phyloP scores from a whole-genome alignment of 2,888 invertebrate genomes.

The Calliphora vomitoria region DNA sequence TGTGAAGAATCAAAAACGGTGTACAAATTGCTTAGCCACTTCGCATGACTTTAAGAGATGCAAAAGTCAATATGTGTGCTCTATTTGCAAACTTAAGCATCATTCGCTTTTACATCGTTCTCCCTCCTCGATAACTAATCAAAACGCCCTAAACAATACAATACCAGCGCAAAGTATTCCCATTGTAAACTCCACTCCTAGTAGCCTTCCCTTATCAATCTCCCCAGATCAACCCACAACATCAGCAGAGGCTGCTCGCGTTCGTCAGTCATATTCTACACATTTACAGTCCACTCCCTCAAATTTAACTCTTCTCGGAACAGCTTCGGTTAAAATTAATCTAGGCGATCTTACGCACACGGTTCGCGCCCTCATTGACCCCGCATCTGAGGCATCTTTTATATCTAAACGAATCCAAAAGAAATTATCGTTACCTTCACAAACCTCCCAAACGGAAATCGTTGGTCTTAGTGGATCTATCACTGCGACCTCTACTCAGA shows the following conservation, averaged over 20 bases:
- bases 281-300: background rate
- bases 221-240: background rate
- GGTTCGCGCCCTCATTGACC: background rate
- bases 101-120: background rate
- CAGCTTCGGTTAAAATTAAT: background rate
- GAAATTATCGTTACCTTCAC: background rate
- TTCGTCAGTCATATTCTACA: background rate
- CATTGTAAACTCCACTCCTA: background rate
- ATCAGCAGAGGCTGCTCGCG: background rate
- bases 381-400: conserved; percentile 4
- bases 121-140: no score
- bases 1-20: background rate
- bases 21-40: background rate
- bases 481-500: background rate
- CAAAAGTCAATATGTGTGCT: background rate
- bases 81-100: background rate
- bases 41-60: background rate
- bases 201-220: background rate
- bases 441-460: background rate
- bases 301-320: background rate
- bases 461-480: background rate
- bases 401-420: background rate
- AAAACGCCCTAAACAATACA: no score
- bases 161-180: background rate
- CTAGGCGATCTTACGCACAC: background rate